phyloP scores from a whole-genome alignment of 2,113 vertebrate genomes.

The Tyrannus savana region DNA sequence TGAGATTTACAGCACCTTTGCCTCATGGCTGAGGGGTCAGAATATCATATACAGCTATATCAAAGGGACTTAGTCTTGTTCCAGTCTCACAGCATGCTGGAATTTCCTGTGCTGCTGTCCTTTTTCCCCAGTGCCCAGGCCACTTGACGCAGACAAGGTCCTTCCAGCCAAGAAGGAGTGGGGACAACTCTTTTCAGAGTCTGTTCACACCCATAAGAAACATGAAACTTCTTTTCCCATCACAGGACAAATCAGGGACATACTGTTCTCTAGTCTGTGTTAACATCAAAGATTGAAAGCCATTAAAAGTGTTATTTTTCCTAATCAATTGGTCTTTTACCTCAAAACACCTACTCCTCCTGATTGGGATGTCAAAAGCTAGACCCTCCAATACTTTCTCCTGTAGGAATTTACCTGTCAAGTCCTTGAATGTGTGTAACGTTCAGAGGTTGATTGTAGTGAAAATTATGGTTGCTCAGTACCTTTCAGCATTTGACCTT shows the following conservation, averaged over 20 bases:
- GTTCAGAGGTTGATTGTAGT: conserved; percentile 6
- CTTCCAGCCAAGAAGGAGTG: background rate
- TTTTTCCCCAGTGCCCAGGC: background rate
- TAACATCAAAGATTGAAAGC: background rate
- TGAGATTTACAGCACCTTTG: background rate
- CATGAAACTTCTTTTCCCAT: background rate
- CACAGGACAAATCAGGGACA: background rate
- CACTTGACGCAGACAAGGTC: background rate
- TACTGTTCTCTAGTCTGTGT: background rate
- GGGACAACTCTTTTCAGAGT: background rate
- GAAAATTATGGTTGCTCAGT: background rate
- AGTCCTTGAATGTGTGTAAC: background rate
- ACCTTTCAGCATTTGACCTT: background rate
- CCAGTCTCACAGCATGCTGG: background rate
- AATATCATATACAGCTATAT: background rate
- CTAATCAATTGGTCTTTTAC: background rate
- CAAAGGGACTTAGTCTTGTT: background rate
- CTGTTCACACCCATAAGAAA: background rate
- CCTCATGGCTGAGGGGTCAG: background rate
- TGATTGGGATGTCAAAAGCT: conserved; percentile 1
- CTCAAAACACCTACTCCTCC: background rate
- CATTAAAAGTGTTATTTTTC: background rate
- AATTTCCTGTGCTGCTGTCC: background rate
- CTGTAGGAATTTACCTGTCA: background rate
- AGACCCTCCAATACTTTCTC: background rate